Percentiles rank a stretch among this genome's conserved stretches.
phyloP scores from a whole-genome alignment of 64 coral and sea anemone species.

The Stichodactyla helianthus region DNA sequence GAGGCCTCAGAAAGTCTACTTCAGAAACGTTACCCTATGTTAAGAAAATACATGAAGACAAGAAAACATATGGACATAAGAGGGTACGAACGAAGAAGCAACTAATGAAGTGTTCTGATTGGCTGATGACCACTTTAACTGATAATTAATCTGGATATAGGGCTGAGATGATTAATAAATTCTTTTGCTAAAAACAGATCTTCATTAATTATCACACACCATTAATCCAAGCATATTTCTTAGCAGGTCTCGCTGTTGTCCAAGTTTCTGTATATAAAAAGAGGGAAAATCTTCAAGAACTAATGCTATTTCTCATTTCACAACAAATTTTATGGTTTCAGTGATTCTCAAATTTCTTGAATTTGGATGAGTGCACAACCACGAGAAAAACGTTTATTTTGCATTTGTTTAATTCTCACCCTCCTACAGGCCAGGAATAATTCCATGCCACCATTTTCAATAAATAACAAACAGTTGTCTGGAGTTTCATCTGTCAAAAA shows the following conservation, averaged over 20 bases:
- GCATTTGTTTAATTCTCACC: conserved; percentile 19
- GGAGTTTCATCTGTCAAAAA: conserved; percentile 69
- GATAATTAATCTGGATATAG: too few species aligned
- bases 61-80: too few species aligned
- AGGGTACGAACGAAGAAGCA: too few species aligned
- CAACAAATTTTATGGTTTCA: too few species aligned
- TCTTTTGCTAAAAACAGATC: too few species aligned
- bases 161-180: too few species aligned
- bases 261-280: conserved; percentile 16
- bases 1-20: conserved; percentile 47
- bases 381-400: background rate
- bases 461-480: conserved; percentile 73
- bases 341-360: too few species aligned
- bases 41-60: background rate
- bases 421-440: conserved; percentile 54
- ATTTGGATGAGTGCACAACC: too few species aligned
- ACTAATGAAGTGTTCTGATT: too few species aligned
- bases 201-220: conserved; percentile 24
- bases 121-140: too few species aligned
- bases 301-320: too few species aligned
- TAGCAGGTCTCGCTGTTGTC: conserved; percentile 54
- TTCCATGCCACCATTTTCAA: conserved; percentile 55
- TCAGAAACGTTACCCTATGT: conserved; percentile 86
- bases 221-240: conserved; percentile 89
- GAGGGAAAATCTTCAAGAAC: background rate